Evolutionary conservation across 2,888 invertebrate species (phyloP).

Genomic region (Pilophorus perplexus): DNA sequence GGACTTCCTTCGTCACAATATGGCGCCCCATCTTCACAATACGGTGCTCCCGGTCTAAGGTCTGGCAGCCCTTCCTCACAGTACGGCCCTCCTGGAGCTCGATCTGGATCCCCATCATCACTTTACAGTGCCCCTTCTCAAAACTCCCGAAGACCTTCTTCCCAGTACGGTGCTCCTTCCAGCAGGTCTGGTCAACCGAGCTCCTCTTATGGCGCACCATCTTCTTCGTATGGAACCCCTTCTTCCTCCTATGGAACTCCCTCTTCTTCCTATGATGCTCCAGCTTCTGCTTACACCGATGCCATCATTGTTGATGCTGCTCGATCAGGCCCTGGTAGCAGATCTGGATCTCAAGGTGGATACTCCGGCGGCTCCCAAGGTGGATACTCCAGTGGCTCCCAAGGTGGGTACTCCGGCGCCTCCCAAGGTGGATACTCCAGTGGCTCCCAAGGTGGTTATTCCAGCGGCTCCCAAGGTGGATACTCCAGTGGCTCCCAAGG

Average conservation of each 20-base stretch:
- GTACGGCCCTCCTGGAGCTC: constrained; percentile 32
- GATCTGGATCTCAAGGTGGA: background rate
- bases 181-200: constrained; percentile 32
- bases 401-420: background rate
- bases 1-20: constrained; percentile 41
- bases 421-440: background rate
- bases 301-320: constrained; percentile 35
- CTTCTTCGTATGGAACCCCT: constrained; percentile 33
- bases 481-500: background rate
- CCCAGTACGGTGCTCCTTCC: constrained; percentile 46
- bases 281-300: constrained; percentile 21
- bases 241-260: constrained; percentile 46
- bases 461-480: constrained; percentile 4
- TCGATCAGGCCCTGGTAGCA: constrained; percentile 15
- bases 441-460: background rate
- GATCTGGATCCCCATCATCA: constrained; percentile 37
- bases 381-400: background rate
- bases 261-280: constrained; percentile 28
- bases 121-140: constrained; percentile 25
- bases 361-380: constrained; percentile 12
- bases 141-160: constrained; percentile 37
- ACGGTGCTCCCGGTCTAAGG: constrained; percentile 42
- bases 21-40: constrained; percentile 37
- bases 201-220: constrained; percentile 39
- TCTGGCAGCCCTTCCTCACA: constrained; percentile 30